Evolutionary conservation across 2,888 invertebrate species (phyloP).

Genomic region (Craniophora ligustri): DNA sequence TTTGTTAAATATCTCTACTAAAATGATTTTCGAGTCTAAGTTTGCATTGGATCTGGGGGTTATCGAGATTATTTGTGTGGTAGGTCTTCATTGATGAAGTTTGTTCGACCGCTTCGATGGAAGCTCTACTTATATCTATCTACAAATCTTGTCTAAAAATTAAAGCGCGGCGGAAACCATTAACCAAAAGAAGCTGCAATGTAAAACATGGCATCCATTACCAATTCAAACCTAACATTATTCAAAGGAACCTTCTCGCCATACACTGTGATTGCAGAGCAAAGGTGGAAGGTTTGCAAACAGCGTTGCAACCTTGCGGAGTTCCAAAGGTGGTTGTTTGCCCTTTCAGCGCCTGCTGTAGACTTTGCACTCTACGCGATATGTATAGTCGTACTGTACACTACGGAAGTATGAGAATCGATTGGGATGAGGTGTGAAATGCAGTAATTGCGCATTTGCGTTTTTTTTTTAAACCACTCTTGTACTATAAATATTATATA

Average conservation of each 20-base stretch:
- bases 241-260: slow-evolving; percentile 11
- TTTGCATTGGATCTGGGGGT: too few relatives aligned
- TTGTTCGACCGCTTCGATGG: too few relatives aligned
- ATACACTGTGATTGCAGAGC: slow-evolving; percentile 18
- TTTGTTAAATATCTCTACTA: too few relatives aligned
- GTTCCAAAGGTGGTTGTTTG: slow-evolving; percentile 50
- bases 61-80: too few relatives aligned
- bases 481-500: too few relatives aligned
- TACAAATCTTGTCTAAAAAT: too few relatives aligned
- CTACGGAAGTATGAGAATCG: slow-evolving; percentile 41
- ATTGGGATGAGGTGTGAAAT: slow-evolving; percentile 25
- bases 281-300: slow-evolving; percentile 37
- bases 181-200: neutral
- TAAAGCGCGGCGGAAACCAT: too few relatives aligned
- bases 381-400: slow-evolving; percentile 38
- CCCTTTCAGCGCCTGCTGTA: slow-evolving; percentile 31
- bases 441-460: neutral
- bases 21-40: too few relatives aligned
- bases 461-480: too few relatives aligned
- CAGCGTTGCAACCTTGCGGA: slow-evolving; percentile 30
- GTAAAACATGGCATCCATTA: slow-evolving; percentile 12
- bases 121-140: too few relatives aligned
- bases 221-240: slow-evolving; percentile 17
- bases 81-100: too few relatives aligned
- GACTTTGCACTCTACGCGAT: slow-evolving; percentile 46